Conservation (phyloP, 2,888 invertebrate genomes). For the Platycnemis pennipes region DNA sequence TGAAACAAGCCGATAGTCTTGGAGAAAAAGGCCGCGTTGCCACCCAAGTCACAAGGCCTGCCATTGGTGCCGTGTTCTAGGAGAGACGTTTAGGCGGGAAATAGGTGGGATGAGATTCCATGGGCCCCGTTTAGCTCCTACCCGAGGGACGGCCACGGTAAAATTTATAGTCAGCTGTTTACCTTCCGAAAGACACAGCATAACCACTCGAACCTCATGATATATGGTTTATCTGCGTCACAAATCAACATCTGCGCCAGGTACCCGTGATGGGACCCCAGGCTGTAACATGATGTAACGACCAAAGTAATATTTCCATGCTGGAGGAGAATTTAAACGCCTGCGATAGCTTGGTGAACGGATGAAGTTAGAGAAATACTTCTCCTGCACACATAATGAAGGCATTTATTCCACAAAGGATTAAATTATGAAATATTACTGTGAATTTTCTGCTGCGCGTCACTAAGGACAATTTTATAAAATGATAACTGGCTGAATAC, state of each 20-base stretch:
- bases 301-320: not conserved
- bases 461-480: too few species aligned
- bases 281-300: not conserved
- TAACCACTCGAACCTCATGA: not conserved
- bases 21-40: not conserved
- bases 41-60: not conserved
- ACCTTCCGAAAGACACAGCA: slow-evolving; percentile 8
- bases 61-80: not conserved
- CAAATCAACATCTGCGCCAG: not conserved
- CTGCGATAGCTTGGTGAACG: not conserved
- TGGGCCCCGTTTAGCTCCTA: not conserved
- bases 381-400: too few species aligned
- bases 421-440: too few species aligned
- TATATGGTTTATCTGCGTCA: not conserved
- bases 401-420: too few species aligned
- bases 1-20: slow-evolving; percentile 5
- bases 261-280: not conserved
- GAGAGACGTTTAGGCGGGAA: not conserved
- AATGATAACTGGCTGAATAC: too few species aligned
- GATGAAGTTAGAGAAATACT: too few species aligned
- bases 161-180: slow-evolving; percentile 19
- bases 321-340: not conserved
- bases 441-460: too few species aligned
- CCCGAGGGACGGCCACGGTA: not conserved
- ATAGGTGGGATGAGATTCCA: not conserved